Base-by-base conservation (phyloP, 2,888 invertebrate genomes). In the Lepetodrilus schrolli region DNA sequence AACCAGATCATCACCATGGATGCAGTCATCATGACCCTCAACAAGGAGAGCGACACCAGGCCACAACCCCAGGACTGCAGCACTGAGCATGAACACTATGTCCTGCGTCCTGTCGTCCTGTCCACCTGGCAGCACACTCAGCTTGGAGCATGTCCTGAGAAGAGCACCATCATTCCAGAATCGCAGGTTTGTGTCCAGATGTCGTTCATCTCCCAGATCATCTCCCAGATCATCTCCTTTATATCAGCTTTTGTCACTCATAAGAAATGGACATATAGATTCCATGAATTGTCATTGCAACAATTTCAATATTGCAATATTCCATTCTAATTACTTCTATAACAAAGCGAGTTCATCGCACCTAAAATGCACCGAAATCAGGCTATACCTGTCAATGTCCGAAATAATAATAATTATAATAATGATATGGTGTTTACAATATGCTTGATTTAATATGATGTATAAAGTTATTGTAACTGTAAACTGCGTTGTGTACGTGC, bases 1-100 rank as follows among this genome's bases (percentile, higher is more conserved):
- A 99, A 99, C 92, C 96, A 96, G 90, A 98, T 99, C 86, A 96
- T 99, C 77, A 88, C 88, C 81, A 87, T 89, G 82, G 89, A 86
- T 49, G 83, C 84, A 1, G 86, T 89, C 23, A 75, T 82, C 74
- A 85, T 90, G 86, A 80, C 80, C 17, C 72, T 86, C 30, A 82
- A 80, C 26, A 76, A 79, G 37, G 77, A 79, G 69, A 82, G 82
- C 20, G 37, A 58, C 13, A 70, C 78, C 7, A 73, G 80, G n/a
- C 70, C 80, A 73, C 94, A 90, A 73, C 83, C 84, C 10, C 83
- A 79, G 21, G 74, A 82, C n/a, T 86, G 86, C 72, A 81, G 80
- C 13, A 77, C 81, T n/a, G 77, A 78, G 48, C 89, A 89, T 79
- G 87, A 90, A 43, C 85, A 88, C 78, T 87, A 87, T 78, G 78